Evolutionary conservation across 2,113 vertebrate species (phyloP).

Genomic region (Semnornis frantzii): DNA sequence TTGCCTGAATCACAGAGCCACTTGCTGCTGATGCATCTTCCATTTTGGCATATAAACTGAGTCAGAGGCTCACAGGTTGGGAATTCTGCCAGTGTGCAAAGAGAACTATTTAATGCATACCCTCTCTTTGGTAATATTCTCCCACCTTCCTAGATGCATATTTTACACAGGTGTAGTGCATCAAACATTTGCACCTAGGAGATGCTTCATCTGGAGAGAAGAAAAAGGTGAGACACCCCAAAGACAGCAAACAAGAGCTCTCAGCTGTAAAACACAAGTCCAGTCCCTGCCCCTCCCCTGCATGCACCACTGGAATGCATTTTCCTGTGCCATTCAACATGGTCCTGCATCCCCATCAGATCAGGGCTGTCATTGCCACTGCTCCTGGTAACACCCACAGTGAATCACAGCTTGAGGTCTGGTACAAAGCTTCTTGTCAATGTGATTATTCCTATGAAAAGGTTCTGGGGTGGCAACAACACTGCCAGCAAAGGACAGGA

Average conservation of each 20-base stretch:
- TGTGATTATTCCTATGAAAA: neutral
- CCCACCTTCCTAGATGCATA: neutral
- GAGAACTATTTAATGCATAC: neutral
- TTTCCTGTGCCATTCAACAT: neutral
- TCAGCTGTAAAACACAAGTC: neutral
- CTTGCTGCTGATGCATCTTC: conserved; percentile 90
- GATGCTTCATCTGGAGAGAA: neutral
- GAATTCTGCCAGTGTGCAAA: conserved; percentile 79
- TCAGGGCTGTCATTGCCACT: neutral
- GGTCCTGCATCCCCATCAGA: neutral
- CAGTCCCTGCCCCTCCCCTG: neutral
- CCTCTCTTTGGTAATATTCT: neutral
- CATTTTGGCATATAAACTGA: conserved; percentile 92
- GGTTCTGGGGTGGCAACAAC: neutral
- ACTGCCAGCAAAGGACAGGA: neutral
- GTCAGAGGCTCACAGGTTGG: conserved; percentile 91
- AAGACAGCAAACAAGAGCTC: neutral
- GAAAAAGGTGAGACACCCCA: neutral
- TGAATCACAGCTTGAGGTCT: neutral
- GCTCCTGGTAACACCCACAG: neutral
- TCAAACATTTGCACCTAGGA: neutral
- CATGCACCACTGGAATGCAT: neutral
- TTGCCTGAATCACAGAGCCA: conserved; percentile 97
- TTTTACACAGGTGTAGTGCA: neutral
- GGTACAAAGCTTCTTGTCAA: neutral